Evolutionary conservation across 2,113 vertebrate genomes (phyloP), one percentile per base, ranked within the genome.

Genomic region (Conger conger): DNA sequence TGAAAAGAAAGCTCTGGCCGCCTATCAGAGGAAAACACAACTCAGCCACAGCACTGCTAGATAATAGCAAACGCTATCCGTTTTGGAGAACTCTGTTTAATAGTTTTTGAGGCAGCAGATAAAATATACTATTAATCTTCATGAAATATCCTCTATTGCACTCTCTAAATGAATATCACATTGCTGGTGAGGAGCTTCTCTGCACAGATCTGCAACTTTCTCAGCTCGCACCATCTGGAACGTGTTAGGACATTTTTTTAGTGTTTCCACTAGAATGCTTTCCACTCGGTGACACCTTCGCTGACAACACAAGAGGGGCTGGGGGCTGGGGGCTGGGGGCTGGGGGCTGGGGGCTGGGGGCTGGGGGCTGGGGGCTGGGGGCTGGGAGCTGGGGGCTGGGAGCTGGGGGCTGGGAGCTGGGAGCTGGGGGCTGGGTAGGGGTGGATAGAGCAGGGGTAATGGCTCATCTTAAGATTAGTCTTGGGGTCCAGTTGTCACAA

Each of bases 191-290:
- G 60, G 88, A 89, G 80, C 83, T 79, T 79, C 76, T 86, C 53
- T 42, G 42, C 87, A 76, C 82, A 81, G 36, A 83, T 86, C 83
- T 86, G 86, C 89, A 90, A 81, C 40, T 33, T 35, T 81, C 18
- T 68, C 53, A 86, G 60, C 57, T 50, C 36, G 60, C 45, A 84
- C 86, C 93, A 92, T 90, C 91, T 91, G 93, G 89, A 92, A 92
- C 54, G 76, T 57, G 92, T 93, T 92, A 76, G 13, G 45, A 38
- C 36, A 38, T 78, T 78, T 78, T 38, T 78, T 78, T 78, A 5
- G 4, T 50, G 20, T 18, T 78, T 37, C 76, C 76, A 38, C 36
- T 76, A 36, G 73, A 38, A 36, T 38, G 76, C 35, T 20, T 78
- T 50, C 45, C 45, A 50, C 45, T 50, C 11, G 33, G 76, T 38